Conservation (phyloP, 2,113 vertebrate species). For the Peucedramus taeniatus region DNA sequence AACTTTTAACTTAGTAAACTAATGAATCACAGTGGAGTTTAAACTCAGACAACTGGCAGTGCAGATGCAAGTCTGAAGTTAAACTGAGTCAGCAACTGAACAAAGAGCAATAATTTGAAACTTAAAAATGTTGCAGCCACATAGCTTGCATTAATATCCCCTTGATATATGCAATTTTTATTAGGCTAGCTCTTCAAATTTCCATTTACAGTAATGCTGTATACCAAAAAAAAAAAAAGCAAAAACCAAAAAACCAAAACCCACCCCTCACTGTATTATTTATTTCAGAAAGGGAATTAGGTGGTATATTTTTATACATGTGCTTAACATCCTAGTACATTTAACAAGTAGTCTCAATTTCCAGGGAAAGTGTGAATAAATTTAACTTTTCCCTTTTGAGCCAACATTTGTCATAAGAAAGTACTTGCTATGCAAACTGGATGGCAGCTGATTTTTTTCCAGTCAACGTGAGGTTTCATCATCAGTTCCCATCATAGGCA, state of each 20-base stretch:
- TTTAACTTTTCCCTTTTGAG: neutral
- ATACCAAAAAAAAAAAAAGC: neutral
- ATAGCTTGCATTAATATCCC: conserved; percentile 39
- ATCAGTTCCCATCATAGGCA: conserved; percentile 19
- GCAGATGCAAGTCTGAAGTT: conserved; percentile 40
- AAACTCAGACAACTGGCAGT: conserved; percentile 57
- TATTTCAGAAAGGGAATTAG: neutral
- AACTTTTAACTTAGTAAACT: conserved; percentile 68
- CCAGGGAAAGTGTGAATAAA: neutral
- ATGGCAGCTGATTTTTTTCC: conserved; percentile 31
- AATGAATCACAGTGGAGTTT: conserved; percentile 76
- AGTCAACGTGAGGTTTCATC: conserved; percentile 31
- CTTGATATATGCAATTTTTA: neutral
- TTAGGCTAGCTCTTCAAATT: conserved; percentile 26
- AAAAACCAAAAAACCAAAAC: neutral
- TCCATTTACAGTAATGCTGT: conserved; percentile 20
- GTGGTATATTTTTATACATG: conserved; percentile 10
- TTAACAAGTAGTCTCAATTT: conserved; percentile 34
- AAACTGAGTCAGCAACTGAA: conserved; percentile 39
- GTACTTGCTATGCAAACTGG: conserved; percentile 33
- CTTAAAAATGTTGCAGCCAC: neutral
- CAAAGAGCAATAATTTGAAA: conserved; percentile 44
- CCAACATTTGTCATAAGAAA: neutral
- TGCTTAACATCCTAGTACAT: conserved; percentile 31
- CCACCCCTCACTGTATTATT: neutral